Conservation (phyloP, 2,113 vertebrate species). For the Aphelocoma coerulescens region DNA sequence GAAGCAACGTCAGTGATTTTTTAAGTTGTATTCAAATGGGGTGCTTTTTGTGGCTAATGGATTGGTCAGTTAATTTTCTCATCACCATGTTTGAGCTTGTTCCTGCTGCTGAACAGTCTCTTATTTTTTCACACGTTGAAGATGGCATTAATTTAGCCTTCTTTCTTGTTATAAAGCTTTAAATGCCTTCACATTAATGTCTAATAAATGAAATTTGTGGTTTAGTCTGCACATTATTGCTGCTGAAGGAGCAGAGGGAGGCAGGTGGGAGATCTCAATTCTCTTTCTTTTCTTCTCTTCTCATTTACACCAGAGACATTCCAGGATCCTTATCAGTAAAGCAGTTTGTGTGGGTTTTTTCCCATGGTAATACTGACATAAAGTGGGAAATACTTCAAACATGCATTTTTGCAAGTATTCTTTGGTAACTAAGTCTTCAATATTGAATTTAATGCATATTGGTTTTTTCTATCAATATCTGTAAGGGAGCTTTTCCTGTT, state of each 20-base stretch:
- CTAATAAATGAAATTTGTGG: neutral
- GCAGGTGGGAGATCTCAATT: neutral
- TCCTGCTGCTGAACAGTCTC: neutral
- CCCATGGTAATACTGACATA: neutral
- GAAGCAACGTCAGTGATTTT: neutral
- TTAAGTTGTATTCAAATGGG: neutral
- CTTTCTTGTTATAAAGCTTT: neutral
- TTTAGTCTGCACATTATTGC: neutral
- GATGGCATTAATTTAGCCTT: neutral
- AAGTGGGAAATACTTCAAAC: neutral
- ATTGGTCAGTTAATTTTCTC: constrained; percentile 15
- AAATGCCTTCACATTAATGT: neutral
- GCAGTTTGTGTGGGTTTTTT: neutral
- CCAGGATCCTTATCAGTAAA: neutral
- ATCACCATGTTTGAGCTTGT: neutral
- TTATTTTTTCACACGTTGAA: neutral
- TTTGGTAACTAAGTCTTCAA: neutral
- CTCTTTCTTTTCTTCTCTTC: neutral
- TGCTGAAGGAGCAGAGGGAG: neutral
- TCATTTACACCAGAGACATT: neutral
- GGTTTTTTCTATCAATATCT: neutral
- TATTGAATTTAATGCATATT: neutral
- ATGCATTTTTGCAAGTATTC: neutral
- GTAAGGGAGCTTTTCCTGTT: neutral
- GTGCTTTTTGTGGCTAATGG: neutral